A percentile compares a stretch with the other conserved stretches of the same genome.
phyloP scores from a whole-genome alignment of 2,113 vertebrate genomes.

The Neodontobutis hainanensis region DNA sequence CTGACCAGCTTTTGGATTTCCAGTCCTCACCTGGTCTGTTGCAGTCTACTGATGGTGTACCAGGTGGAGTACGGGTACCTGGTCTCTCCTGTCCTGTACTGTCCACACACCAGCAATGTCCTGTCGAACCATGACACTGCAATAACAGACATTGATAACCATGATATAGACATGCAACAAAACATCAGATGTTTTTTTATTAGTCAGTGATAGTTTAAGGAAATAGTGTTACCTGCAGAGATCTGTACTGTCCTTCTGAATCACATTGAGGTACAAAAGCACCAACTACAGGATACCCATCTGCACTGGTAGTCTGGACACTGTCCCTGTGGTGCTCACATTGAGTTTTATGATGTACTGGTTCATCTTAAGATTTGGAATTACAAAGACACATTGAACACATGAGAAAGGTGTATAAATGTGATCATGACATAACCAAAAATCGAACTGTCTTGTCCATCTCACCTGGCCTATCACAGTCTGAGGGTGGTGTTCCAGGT shows the following conservation, averaged over 20 bases:
- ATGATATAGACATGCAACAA: too few species aligned
- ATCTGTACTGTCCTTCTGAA: conserved; percentile 76
- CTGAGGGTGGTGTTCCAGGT: conserved; percentile 58
- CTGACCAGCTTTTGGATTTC: conserved; percentile 62
- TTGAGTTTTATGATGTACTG: conserved; percentile 46
- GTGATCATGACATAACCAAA: neutral
- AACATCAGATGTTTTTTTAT: too few species aligned
- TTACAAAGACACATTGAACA: neutral
- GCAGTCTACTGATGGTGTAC: conserved; percentile 65
- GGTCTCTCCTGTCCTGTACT: conserved; percentile 73
- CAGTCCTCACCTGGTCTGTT: conserved; percentile 77
- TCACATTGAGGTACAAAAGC: conserved; percentile 84
- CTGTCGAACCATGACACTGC: conserved; percentile 78
- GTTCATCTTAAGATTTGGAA: conserved; percentile 15
- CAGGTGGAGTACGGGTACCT: conserved; percentile 73
- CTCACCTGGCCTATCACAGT: conserved; percentile 79
- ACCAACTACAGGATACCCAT: conserved; percentile 34
- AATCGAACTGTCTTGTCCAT: neutral
- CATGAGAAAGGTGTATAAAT: neutral
- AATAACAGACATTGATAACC: neutral
- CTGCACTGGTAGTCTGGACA: conserved; percentile 32
- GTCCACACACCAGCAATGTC: conserved; percentile 88
- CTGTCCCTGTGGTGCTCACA: conserved; percentile 79
- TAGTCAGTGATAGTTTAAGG: too few species aligned
- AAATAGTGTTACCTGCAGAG: conserved; percentile 65